These are phyloP conservation scores for Hydractinia echinata DNA, from an alignment of 30 jellyfish, hydroid and myxozoan genomes.

Conservation along the genomic window DNA sequence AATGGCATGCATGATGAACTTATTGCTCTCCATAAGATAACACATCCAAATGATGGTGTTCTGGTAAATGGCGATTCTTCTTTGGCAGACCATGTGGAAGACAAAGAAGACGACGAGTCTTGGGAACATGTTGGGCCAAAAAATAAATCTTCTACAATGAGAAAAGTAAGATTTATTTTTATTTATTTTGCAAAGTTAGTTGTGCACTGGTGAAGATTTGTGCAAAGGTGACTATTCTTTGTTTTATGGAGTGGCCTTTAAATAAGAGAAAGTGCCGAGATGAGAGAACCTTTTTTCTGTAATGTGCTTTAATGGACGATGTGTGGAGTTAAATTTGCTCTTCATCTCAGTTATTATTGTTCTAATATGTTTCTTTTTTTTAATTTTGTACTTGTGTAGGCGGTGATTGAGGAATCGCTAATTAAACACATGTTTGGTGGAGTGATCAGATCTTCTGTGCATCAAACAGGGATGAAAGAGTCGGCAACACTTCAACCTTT, in stretches of 20 bases:
- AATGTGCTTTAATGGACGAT: neutral
- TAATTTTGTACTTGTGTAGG: conserved; percentile 27
- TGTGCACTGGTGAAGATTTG: no score
- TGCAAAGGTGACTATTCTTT: no score
- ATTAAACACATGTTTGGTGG: conserved; percentile 88
- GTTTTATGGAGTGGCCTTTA: no score
- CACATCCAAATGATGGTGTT: conserved; percentile 3
- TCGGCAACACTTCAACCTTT: conserved; percentile 96
- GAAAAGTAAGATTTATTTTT: conserved; percentile 52
- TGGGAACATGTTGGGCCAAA: conserved; percentile 99
- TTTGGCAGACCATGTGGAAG: conserved; percentile 33
- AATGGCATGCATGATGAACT: conserved; percentile 96
- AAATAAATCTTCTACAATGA: conserved; percentile 59
- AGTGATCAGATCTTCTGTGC: conserved; percentile 85
- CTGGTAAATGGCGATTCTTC: neutral
- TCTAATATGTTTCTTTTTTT: neutral
- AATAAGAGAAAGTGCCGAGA: no score
- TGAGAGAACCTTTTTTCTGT: neutral
- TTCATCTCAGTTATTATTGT: neutral
- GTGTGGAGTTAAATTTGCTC: neutral
- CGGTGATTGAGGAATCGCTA: conserved; percentile 50
- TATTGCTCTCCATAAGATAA: conserved; percentile 41
- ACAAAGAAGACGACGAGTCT: conserved; percentile 31
- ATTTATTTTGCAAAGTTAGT: neutral
- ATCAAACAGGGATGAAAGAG: conserved; percentile 89